A percentile compares a stretch with the other conserved stretches of the same genome.
phyloP scores from a whole-genome alignment of 2,888 invertebrate genomes.

The Rhagonycha lutea region DNA sequence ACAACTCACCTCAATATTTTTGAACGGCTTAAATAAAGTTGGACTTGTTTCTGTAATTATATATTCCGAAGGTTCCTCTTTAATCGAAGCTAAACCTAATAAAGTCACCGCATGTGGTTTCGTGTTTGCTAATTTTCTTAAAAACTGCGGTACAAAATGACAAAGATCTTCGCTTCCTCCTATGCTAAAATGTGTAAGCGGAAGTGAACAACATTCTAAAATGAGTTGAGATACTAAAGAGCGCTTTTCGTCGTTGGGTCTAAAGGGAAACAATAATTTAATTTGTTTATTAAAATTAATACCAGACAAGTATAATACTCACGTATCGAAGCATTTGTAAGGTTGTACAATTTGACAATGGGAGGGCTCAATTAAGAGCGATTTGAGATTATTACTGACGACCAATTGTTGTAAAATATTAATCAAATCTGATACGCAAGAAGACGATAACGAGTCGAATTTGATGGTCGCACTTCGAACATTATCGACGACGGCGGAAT shows the following conservation, averaged over 20 bases:
- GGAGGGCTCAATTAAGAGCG: constrained; percentile 51
- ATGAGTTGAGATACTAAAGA: constrained; percentile 19
- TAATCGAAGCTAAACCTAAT: constrained; percentile 72
- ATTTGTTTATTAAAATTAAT: not conserved
- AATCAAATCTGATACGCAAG: constrained; percentile 51
- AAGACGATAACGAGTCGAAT: constrained; percentile 48
- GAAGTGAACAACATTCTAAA: constrained; percentile 38
- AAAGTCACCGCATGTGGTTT: constrained; percentile 62
- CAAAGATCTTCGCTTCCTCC: constrained; percentile 53
- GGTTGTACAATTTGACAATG: constrained; percentile 51
- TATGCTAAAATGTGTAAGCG: constrained; percentile 49
- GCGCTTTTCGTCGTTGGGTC: not conserved
- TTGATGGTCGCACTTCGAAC: constrained; percentile 48
- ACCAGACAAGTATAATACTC: constrained; percentile 10
- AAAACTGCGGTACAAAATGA: constrained; percentile 44
- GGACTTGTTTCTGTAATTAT: constrained; percentile 61
- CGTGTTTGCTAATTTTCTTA: constrained; percentile 46
- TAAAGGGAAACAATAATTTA: not conserved
- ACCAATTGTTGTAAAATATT: constrained; percentile 47
- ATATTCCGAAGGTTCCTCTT: constrained; percentile 73
- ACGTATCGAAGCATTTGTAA: constrained; percentile 33
- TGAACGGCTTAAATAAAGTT: constrained; percentile 62
- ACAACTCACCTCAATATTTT: constrained; percentile 58
- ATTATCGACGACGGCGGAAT: constrained; percentile 46
- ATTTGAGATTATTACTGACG: constrained; percentile 50